These are phyloP conservation scores for Synergus itoensis DNA, from an alignment of 2,888 invertebrate genomes.

Conservation along the genomic window DNA sequence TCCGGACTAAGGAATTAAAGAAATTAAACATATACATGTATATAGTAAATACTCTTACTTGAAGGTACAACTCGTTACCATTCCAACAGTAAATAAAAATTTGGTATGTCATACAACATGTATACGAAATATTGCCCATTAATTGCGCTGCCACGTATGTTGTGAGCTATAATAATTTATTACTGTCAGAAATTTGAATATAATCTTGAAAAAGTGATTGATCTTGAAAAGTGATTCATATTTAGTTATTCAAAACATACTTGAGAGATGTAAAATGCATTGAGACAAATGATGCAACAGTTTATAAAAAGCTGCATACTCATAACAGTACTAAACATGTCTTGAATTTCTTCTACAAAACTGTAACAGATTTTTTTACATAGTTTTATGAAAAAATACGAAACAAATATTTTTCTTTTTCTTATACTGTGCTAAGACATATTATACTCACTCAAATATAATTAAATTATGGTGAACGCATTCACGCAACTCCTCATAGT, in stretches of 20 bases:
- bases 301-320: slow-evolving; percentile 64
- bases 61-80: slow-evolving; percentile 67
- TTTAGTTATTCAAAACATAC: slow-evolving; percentile 49
- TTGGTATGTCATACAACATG: slow-evolving; percentile 67
- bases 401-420: neutral
- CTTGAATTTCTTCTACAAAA: slow-evolving; percentile 62
- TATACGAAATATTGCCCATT: slow-evolving; percentile 62
- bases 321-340: slow-evolving; percentile 63
- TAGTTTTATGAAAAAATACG: neutral
- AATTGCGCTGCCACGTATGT: slow-evolving; percentile 61
- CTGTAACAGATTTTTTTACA: slow-evolving; percentile 53
- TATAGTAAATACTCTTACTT: slow-evolving; percentile 53
- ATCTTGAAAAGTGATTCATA: neutral
- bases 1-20: too few species aligned
- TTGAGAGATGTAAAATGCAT: slow-evolving; percentile 66
- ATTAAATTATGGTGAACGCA: slow-evolving; percentile 9
- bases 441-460: slow-evolving; percentile 3
- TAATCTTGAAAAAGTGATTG: neutral
- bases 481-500: neutral
- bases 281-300: slow-evolving; percentile 65
- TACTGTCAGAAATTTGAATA: neutral
- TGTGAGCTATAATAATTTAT: slow-evolving; percentile 55
- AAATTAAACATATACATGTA: too few species aligned
- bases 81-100: slow-evolving; percentile 70
- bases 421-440: neutral